Percentiles rank a stretch among this genome's conserved stretches.
phyloP scores from a whole-genome alignment of 2,113 vertebrate genomes.

The Mungos mungo region DNA sequence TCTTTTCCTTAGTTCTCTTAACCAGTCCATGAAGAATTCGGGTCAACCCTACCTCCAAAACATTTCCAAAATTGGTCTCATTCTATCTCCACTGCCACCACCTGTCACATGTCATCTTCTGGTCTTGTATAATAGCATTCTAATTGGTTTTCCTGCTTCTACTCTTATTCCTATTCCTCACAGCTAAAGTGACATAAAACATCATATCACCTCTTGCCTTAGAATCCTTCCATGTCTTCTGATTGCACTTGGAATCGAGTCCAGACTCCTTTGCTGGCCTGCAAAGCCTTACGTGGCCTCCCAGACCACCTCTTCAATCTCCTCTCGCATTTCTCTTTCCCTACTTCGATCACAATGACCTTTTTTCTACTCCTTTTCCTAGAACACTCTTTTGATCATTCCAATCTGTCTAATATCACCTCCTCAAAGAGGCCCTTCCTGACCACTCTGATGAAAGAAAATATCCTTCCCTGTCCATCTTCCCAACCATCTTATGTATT shows the following conservation, averaged over 20 bases:
- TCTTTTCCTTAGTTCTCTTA: not conserved
- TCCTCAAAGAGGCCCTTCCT: not conserved
- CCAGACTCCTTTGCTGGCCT: not conserved
- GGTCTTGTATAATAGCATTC: not conserved
- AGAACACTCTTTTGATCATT: not conserved
- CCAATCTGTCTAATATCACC: not conserved
- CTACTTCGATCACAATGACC: not conserved
- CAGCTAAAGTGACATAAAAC: not conserved
- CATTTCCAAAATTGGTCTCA: not conserved
- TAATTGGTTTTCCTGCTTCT: slow-evolving; percentile 7
- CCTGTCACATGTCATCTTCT: not conserved
- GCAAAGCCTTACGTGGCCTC: not conserved
- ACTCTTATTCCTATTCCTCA: not conserved
- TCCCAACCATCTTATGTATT: not conserved
- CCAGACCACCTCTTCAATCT: not conserved
- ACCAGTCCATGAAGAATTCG: not conserved
- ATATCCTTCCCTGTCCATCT: not conserved
- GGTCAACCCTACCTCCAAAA: not conserved
- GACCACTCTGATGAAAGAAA: not conserved
- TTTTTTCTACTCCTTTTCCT: slow-evolving; percentile 21
- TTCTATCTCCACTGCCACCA: not conserved
- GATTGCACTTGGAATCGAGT: not conserved
- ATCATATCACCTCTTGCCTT: not conserved
- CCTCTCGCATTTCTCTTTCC: not conserved
- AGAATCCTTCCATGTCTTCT: not conserved